Evolutionary conservation across 2,888 invertebrate species (phyloP).

Genomic region (Thereva nobilitata): DNA sequence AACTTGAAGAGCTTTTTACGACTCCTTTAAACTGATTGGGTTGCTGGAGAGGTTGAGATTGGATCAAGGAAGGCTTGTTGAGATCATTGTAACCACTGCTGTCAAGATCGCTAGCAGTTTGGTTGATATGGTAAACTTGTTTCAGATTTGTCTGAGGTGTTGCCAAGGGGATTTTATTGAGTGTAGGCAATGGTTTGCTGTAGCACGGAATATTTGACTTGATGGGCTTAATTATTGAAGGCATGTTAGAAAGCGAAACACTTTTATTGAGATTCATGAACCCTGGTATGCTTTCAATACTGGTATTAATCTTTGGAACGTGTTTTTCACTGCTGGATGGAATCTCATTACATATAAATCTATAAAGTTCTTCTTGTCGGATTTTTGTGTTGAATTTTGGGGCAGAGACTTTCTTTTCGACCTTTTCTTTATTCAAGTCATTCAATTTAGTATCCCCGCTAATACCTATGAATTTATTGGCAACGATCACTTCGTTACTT

Average conservation of each 20-base stretch:
- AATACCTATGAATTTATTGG: too few relatives aligned
- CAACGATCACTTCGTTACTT: too few relatives aligned
- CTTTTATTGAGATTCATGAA: conserved; percentile 52
- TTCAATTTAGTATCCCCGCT: too few relatives aligned
- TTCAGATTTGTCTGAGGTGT: conserved; percentile 52
- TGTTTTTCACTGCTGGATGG: conserved; percentile 44
- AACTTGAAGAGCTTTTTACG: conserved; percentile 56
- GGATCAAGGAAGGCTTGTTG: too few relatives aligned
- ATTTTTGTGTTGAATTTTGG: conserved; percentile 45
- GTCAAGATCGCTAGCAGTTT: too few relatives aligned
- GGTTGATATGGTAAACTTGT: neutral
- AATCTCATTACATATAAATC: conserved; percentile 55
- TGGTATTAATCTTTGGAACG: conserved; percentile 1
- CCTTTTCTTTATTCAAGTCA: too few relatives aligned
- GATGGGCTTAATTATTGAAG: conserved; percentile 50
- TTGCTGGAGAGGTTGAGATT: neutral
- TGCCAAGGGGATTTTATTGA: conserved; percentile 54
- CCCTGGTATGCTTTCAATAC: conserved; percentile 34
- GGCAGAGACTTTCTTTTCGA: too few relatives aligned
- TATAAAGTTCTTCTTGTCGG: conserved; percentile 57
- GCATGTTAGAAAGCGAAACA: conserved; percentile 54
- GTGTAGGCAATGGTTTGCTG: conserved; percentile 53
- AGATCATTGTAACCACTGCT: too few relatives aligned
- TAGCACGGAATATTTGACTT: conserved; percentile 57
- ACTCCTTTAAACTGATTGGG: conserved; percentile 44